These are phyloP conservation scores for Scylla paramamosain DNA, from an alignment of 1,140 invertebrate species.

Conservation along the genomic window DNA sequence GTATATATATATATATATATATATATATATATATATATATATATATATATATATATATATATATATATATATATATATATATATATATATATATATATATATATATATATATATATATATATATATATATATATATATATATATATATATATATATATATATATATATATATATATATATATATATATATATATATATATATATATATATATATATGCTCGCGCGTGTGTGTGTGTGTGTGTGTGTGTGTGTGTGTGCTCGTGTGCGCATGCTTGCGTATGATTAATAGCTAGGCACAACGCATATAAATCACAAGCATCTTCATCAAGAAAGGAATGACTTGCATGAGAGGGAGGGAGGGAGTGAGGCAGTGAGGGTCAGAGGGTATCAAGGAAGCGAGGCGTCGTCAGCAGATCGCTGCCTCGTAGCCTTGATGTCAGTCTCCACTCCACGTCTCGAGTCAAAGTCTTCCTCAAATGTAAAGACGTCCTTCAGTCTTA, in stretches of 20 bases:
- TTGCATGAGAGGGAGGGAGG: background rate
- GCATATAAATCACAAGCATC: no score
- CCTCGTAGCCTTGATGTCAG: no score
- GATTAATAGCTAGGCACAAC: background rate
- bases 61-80: constrained; percentile 26
- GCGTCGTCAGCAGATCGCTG: no score
- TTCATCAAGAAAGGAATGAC: no score
- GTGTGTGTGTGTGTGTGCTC: background rate
- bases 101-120: background rate
- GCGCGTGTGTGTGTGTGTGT: background rate
- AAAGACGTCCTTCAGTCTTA: no score
- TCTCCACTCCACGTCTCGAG: no score
- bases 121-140: no score
- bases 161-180: background rate
- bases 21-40: constrained; percentile 26
- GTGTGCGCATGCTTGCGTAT: background rate
- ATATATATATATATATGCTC: background rate
- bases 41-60: constrained; percentile 26
- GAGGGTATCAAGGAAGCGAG: no score
- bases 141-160: no score
- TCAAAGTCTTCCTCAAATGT: no score
- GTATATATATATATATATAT: constrained; percentile 8
- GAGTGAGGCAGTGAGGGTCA: no score
- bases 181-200: constrained; percentile 26
- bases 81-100: background rate